Evolutionary conservation across 2,797 vertebrate species (phyloP).

Genomic region (Nothura maculosa): DNA sequence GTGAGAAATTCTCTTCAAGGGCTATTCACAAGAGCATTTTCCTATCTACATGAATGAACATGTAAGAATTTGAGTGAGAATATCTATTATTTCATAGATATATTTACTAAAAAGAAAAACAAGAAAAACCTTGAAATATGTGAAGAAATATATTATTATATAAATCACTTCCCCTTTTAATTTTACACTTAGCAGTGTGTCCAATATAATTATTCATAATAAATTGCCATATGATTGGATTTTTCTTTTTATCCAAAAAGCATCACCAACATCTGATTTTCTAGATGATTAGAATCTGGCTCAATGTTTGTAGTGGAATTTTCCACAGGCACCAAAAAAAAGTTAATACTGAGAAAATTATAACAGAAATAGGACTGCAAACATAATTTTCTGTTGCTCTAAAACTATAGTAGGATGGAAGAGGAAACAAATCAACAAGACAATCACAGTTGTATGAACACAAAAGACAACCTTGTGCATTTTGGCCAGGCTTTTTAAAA

Average conservation of each 20-base stretch:
- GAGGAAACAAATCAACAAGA: neutral
- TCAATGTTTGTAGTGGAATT: constrained; percentile 22
- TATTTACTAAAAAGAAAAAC: neutral
- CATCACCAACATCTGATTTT: constrained; percentile 20
- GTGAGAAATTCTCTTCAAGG: neutral
- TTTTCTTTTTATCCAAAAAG: constrained; percentile 54
- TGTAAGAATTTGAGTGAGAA: neutral
- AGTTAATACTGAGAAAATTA: neutral
- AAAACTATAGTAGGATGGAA: neutral
- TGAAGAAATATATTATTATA: neutral
- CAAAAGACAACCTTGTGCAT: neutral
- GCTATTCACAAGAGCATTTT: neutral
- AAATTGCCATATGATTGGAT: constrained; percentile 43
- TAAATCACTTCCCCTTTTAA: constrained; percentile 8
- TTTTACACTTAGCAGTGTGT: constrained; percentile 28
- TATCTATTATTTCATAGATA: neutral
- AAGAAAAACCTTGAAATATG: neutral
- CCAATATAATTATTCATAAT: constrained; percentile 49
- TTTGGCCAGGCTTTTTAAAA: neutral
- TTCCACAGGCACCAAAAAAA: neutral
- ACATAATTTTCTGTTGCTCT: neutral
- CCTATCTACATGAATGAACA: neutral
- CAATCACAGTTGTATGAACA: neutral
- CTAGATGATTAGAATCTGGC: neutral
- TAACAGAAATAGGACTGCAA: neutral